Evolutionary conservation across 2,113 vertebrate species (phyloP).

Genomic region (Chunga burmeisteri): DNA sequence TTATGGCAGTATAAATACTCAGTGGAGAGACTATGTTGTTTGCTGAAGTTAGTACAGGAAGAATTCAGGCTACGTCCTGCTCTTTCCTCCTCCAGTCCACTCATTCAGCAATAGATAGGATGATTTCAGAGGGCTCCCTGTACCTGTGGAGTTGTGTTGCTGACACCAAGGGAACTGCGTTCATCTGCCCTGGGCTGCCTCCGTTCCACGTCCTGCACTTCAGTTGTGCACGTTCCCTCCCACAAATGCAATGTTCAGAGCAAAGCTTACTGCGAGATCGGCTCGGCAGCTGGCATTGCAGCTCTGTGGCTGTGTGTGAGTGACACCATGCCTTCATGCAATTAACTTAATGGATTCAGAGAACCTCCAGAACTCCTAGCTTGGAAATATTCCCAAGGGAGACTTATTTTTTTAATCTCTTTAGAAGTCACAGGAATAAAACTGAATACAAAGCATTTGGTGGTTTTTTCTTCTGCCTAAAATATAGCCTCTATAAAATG

Average conservation of each 20-base stretch:
- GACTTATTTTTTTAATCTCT: neutral
- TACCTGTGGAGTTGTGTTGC: neutral
- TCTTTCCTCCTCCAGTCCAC: neutral
- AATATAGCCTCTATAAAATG: neutral
- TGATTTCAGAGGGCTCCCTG: neutral
- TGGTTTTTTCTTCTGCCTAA: neutral
- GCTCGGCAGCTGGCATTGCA: slow-evolving; percentile 7
- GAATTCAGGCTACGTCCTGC: neutral
- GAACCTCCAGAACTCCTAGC: neutral
- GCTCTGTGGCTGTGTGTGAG: neutral
- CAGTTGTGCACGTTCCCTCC: neutral
- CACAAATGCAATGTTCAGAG: neutral
- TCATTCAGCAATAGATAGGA: neutral
- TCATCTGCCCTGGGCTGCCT: neutral
- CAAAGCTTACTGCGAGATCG: neutral
- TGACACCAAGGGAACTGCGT: fast-evolving
- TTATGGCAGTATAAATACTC: neutral
- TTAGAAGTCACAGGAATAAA: neutral
- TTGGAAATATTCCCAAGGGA: slow-evolving; percentile 16
- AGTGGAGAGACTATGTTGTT: neutral
- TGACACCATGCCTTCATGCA: neutral
- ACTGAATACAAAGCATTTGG: neutral
- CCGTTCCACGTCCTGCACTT: neutral
- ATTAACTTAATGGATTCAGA: slow-evolving; percentile 30
- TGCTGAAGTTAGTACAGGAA: neutral